Percentiles rank a stretch among this genome's conserved stretches.
These are phyloP conservation scores for Unio delphinus DNA, from an alignment of 2,888 invertebrate genomes.

Conservation along the genomic window DNA sequence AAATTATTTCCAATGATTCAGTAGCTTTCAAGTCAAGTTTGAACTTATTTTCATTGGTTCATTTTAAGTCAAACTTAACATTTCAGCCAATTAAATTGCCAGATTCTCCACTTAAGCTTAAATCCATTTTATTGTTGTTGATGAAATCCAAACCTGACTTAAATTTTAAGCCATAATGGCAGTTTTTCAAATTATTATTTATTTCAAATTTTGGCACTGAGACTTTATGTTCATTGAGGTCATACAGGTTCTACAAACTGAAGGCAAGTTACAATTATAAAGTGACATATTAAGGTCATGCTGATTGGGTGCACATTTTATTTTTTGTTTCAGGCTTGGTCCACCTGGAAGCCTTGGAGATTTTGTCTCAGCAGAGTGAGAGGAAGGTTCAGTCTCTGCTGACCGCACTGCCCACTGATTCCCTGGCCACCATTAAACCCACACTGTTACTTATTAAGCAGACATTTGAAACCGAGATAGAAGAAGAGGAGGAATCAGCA, in stretches of 20 bases:
- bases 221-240: too few species aligned
- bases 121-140: too few species aligned
- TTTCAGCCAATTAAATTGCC: too few species aligned
- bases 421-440: constrained; percentile 80
- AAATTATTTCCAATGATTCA: neutral
- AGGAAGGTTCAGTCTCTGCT: constrained; percentile 59
- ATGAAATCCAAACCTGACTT: too few species aligned
- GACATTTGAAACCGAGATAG: constrained; percentile 62
- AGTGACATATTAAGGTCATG: neutral
- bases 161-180: too few species aligned
- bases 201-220: too few species aligned
- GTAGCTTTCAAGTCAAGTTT: too few species aligned
- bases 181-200: too few species aligned
- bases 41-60: too few species aligned
- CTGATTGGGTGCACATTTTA: neutral
- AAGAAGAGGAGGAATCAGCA: constrained; percentile 45
- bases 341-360: constrained; percentile 91
- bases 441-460: constrained; percentile 86
- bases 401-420: constrained; percentile 43
- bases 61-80: too few species aligned
- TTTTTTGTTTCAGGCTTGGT: constrained; percentile 76
- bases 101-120: too few species aligned
- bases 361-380: constrained; percentile 84
- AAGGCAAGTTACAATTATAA: neutral
- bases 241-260: too few species aligned